Conservation (phyloP, 2,113 vertebrate species). For the Pitta sordida region DNA sequence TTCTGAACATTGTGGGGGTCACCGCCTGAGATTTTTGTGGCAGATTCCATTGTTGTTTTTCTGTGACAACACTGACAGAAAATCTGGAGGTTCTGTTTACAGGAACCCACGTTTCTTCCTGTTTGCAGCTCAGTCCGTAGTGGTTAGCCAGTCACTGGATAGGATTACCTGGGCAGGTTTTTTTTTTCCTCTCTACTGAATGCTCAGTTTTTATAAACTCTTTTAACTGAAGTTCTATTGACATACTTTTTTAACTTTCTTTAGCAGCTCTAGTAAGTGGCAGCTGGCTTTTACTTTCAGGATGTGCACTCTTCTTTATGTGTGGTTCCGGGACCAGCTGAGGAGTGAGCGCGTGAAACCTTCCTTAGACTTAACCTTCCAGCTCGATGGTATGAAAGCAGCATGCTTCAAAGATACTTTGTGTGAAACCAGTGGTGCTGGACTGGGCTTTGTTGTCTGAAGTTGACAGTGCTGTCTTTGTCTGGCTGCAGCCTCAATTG, state of each 20-base stretch:
- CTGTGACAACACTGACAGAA: neutral
- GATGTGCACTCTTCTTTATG: slow-evolving; percentile 29
- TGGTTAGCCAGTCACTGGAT: slow-evolving; percentile 18
- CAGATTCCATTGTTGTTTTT: neutral
- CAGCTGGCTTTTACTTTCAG: slow-evolving; percentile 48
- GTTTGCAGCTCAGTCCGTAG: neutral
- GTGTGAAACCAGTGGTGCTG: slow-evolving; percentile 50
- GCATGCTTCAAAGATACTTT: slow-evolving; percentile 40
- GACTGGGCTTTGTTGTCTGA: slow-evolving; percentile 53
- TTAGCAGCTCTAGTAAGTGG: neutral
- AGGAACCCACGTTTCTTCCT: neutral
- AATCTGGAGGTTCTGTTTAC: neutral
- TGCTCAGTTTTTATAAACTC: neutral
- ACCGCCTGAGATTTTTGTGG: neutral
- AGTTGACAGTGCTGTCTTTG: slow-evolving; percentile 47
- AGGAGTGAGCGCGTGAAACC: slow-evolving; percentile 10
- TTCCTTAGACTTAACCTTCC: slow-evolving; percentile 36
- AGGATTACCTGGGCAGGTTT: neutral
- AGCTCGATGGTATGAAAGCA: slow-evolving; percentile 21
- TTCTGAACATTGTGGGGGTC: neutral
- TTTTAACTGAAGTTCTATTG: neutral
- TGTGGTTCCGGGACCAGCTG: slow-evolving; percentile 32
- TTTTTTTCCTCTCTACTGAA: neutral
- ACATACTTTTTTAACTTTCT: neutral
- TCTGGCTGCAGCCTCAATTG: neutral